A percentile compares a stretch with the other conserved stretches of the same genome.
Evolutionary conservation across 2,888 invertebrate genomes (phyloP).

Genomic region (Lithophane leautieri): DNA sequence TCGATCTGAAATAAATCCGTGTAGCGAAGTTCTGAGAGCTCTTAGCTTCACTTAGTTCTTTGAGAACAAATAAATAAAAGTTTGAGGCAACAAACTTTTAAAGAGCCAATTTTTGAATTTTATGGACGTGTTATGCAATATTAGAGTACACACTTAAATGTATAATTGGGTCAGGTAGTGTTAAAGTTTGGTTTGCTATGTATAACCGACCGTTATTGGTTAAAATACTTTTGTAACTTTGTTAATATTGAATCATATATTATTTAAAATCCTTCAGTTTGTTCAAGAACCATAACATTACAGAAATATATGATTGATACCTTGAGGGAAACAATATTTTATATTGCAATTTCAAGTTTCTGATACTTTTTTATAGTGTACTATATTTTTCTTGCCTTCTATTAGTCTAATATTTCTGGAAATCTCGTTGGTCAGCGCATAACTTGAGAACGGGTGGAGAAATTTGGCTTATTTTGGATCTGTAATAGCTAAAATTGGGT

Average conservation of each 20-base stretch:
- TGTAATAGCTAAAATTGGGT: no score
- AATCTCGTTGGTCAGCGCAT: no score
- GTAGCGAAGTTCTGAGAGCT: constrained; percentile 40
- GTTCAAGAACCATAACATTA: background rate
- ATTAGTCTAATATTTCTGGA: no score
- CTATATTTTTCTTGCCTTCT: no score
- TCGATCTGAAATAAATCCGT: constrained; percentile 57
- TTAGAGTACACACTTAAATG: constrained; percentile 1
- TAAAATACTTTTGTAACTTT: background rate
- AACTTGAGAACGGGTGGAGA: no score
- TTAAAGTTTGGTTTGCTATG: background rate
- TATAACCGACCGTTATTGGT: background rate
- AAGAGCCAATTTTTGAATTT: constrained; percentile 50
- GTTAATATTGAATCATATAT: background rate
- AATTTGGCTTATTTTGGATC: no score
- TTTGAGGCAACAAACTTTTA: constrained; percentile 46
- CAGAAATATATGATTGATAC: background rate
- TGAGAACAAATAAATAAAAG: constrained; percentile 61
- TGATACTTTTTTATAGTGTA: background rate
- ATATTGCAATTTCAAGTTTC: background rate
- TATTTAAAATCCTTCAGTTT: background rate
- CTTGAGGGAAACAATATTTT: background rate
- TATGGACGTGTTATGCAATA: constrained; percentile 38
- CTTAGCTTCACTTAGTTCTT: constrained; percentile 55
- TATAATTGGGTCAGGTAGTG: constrained; percentile 7